Conservation (phyloP, 2,888 invertebrate genomes). For the Dryadula phaetusa region DNA sequence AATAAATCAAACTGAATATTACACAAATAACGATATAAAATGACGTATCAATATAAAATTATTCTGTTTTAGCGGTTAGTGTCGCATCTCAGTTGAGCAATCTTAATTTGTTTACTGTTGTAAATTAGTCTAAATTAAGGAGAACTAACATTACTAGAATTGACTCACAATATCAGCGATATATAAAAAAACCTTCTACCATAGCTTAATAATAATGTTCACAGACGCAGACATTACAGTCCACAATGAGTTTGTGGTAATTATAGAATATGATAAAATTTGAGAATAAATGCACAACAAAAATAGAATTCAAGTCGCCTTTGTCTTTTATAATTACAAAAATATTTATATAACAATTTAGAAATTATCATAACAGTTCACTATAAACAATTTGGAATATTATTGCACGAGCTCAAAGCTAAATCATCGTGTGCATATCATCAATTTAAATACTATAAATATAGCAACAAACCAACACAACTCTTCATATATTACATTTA, state of each 20-base stretch:
- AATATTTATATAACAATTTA: slow-evolving; percentile 82
- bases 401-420: slow-evolving; percentile 82
- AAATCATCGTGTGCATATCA: slow-evolving; percentile 74
- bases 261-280: slow-evolving; percentile 67
- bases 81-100: slow-evolving; percentile 83
- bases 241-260: slow-evolving; percentile 78
- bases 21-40: slow-evolving; percentile 78
- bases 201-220: slow-evolving; percentile 66
- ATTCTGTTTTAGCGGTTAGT: slow-evolving; percentile 78
- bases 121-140: slow-evolving; percentile 81
- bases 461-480: slow-evolving; percentile 82
- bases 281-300: slow-evolving; percentile 83
- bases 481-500: slow-evolving; percentile 62
- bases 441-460: slow-evolving; percentile 70
- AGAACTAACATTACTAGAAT: slow-evolving; percentile 80
- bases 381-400: slow-evolving; percentile 82
- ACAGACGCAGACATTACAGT: slow-evolving; percentile 75
- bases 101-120: slow-evolving; percentile 77
- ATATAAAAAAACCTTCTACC: slow-evolving; percentile 69
- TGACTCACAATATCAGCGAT: slow-evolving; percentile 82
- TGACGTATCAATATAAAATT: slow-evolving; percentile 71
- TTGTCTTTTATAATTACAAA: slow-evolving; percentile 82
- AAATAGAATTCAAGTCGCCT: slow-evolving; percentile 81
- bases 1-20: slow-evolving; percentile 78
- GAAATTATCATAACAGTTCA: slow-evolving; percentile 78